Evolutionary conservation across 2,113 vertebrate genomes (phyloP), one percentile per base, ranked within the genome.

Genomic region (Urocitellus parryii): DNA sequence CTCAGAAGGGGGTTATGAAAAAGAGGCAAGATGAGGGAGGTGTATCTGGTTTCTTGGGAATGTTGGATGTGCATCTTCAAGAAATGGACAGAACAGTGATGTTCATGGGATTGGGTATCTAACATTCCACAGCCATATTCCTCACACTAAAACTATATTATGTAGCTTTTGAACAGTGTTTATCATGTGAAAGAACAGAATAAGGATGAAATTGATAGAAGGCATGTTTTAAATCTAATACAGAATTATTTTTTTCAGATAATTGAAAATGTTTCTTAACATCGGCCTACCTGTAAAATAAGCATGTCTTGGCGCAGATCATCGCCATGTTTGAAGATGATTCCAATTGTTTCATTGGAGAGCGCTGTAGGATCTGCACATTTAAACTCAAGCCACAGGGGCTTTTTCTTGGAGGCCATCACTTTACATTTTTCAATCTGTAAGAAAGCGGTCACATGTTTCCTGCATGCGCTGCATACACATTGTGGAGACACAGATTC

Each of bases 401-500:
- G 99, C 79, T 99, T 99, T 98, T 99, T 99, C 98, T 99, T 99
- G 53, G 99, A 99, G 0, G 99, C 99, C 99, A 99, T 99, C 79
- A 99, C 99, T 98, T 99, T 99, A 96, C 99, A 99, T 98, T 99
- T 99, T 96, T 99, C 99, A 90, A 99, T 99, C 99, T 99, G 98
- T 67, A 96, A 98, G 94, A 93, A 97, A 85, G 87, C 0, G 0
- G 86, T 88, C 27, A 93, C 25, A 58, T 25, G 24, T 96, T 88
- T 83, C 51, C 51, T 81, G 90, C 1, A 74, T 3, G 45, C 14
- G 93, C 25, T 29, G 67, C 24, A 77, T 70, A 86, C 20, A 89
- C 74, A 32, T 34, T 53, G 83, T 73, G 12, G 14, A 89, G 73
- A 76, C 1, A 25, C 32, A 68, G 51, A 77, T 82, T 8, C 10